Base-by-base conservation (phyloP, 2,113 vertebrate genomes). In the Hippocampus abdominalis region DNA sequence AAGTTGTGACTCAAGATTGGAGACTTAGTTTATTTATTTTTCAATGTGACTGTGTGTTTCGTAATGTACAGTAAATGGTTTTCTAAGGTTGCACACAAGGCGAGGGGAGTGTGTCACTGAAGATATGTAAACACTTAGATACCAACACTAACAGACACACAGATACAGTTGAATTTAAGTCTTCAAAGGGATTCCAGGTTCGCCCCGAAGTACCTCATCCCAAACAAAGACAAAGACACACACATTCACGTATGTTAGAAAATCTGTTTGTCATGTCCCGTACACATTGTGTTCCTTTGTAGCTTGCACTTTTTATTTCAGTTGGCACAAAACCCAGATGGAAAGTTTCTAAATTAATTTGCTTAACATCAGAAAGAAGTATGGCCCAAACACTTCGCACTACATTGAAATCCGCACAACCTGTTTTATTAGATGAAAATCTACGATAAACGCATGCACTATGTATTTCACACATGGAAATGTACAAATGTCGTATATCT, bases 11-110 rank as follows among this genome's bases (percentile, higher is more conserved):
- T 29, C 51, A 64, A 64, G 66, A 73, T 46, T 85, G 44, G 69
- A 61, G 51, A 68, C 72, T 81, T 84, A 88, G 78, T 86, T 83
- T 80, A 78, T 89, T 86, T 89, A 75, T 76, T 86, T 90, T 86
- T 73, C 42, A 61, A 77, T 68, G 72, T 67, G 65, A 56, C 77
- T 81, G 64, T 51, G 40, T 57, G 56, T 70, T 1, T 48, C 36
- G 20, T 11, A 49, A n/a, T 65, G 62, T 46, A 25, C 53, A 49
- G 66, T n/a, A 64, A 44, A 70, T 66, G 27, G 18, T 67, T 75
- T 51, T 77, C 54, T 63, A 5, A 68, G 79, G 81, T 75, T 72
- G 82, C 4, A 40, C 70, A 56, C 70, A 74, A 76, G 72, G 65
- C 75, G 75, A 71, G 72, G 69, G 78, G 77, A 79, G 78, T 76